Evolutionary conservation across 1,140 invertebrate genomes (phyloP).

Genomic region (Trichogramma pretiosum): DNA sequence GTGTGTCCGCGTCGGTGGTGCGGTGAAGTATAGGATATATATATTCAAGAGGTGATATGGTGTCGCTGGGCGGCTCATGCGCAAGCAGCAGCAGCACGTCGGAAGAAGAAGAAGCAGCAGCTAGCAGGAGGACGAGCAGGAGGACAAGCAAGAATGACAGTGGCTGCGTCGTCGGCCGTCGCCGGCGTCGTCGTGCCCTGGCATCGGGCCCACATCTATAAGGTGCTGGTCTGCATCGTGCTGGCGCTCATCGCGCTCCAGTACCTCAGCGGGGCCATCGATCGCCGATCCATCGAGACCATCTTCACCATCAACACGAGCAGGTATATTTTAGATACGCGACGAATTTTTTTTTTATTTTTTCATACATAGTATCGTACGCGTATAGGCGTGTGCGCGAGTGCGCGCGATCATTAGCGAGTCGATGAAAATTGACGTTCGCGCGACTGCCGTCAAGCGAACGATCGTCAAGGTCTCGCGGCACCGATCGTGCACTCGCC

Average conservation of each 20-base stretch:
- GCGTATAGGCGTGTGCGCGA: neutral
- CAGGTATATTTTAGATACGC: constrained; percentile 28
- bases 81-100: too few species aligned
- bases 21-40: too few species aligned
- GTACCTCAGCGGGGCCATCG: constrained; percentile 42
- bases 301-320: constrained; percentile 43
- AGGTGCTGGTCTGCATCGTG: constrained; percentile 38
- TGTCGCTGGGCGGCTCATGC: too few species aligned
- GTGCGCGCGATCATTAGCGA: neutral
- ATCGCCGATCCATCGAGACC: constrained; percentile 41
- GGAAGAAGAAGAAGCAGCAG: too few species aligned
- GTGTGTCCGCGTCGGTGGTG: neutral
- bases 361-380: too few species aligned
- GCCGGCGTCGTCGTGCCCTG: constrained; percentile 40
- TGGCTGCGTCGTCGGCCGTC: constrained; percentile 15
- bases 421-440: neutral
- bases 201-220: constrained; percentile 44
- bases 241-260: constrained; percentile 42
- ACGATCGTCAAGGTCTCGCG: neutral
- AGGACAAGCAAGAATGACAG: too few species aligned
- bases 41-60: too few species aligned
- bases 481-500: neutral
- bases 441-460: neutral
- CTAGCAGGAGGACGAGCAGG: too few species aligned
- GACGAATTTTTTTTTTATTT: too few species aligned